phyloP scores from a whole-genome alignment of 2,113 vertebrate species.

The Rallus limicola region DNA sequence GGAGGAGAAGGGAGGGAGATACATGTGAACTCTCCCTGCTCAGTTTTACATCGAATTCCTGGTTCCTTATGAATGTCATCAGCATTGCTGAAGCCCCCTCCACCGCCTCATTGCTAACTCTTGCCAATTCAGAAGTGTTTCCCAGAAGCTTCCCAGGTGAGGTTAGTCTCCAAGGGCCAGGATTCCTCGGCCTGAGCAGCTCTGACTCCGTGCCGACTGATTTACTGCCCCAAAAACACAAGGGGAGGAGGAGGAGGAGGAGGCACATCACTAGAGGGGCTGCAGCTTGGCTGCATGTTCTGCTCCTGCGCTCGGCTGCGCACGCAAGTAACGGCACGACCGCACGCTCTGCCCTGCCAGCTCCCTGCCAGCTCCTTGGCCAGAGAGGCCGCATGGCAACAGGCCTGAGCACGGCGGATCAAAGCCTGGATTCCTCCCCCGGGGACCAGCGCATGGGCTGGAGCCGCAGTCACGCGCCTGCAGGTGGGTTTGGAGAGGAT shows the following conservation, averaged over 20 bases:
- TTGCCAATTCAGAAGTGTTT: not conserved
- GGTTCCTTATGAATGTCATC: fast-evolving
- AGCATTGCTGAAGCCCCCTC: fast-evolving
- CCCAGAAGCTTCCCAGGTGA: not conserved
- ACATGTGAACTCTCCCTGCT: not conserved
- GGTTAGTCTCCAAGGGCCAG: not conserved
- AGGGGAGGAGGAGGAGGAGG: not conserved
- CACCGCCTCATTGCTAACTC: not conserved
- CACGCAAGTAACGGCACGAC: fast-evolving
- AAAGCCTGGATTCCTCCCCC: not conserved
- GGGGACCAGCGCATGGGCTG: not conserved
- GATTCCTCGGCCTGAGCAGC: not conserved
- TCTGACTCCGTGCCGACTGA: not conserved
- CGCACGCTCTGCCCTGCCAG: not conserved
- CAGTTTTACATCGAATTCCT: not conserved
- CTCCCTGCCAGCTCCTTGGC: not conserved
- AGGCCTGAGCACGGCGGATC: not conserved
- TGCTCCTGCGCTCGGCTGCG: fast-evolving
- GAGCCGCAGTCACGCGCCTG: not conserved
- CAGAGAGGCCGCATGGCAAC: not conserved
- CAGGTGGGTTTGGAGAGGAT: not conserved
- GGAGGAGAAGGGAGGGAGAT: not conserved
- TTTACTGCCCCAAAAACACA: not conserved
- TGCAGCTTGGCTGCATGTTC: not conserved
- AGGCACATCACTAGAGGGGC: not conserved